Conservation (phyloP, 2,113 vertebrate genomes). For the Mormyrus lacerda region DNA sequence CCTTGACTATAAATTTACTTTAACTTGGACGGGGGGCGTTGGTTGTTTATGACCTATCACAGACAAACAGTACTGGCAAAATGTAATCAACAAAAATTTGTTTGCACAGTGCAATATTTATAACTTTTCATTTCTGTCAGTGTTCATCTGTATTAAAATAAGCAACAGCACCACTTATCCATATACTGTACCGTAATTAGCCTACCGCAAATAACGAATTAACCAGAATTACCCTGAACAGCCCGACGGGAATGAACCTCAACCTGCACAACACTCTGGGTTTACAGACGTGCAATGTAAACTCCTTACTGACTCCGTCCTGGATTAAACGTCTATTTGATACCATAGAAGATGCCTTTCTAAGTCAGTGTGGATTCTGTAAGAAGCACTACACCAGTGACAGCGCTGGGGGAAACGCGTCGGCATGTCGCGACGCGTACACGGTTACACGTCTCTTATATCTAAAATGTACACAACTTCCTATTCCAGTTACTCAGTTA, state of each 20-base stretch:
- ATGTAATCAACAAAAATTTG: not conserved
- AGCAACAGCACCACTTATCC: not conserved
- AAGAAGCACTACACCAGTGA: not conserved
- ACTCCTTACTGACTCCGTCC: not conserved
- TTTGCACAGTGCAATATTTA: not conserved
- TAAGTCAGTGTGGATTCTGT: not conserved
- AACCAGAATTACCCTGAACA: not conserved
- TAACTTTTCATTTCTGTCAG: not conserved
- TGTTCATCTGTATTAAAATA: not conserved
- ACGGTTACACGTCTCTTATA: not conserved
- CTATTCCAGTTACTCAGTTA: not conserved
- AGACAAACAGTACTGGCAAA: not conserved
- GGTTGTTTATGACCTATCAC: not conserved
- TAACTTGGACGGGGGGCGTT: not conserved
- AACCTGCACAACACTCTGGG: not conserved
- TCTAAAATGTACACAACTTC: not conserved
- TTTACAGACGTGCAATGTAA: not conserved
- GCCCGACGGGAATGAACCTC: not conserved
- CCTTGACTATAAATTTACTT: not conserved
- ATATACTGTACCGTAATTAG: not conserved
- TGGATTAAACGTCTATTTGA: not conserved
- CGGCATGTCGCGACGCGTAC: not conserved
- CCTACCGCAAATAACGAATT: not conserved
- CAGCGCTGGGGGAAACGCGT: not conserved
- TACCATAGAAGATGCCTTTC: not conserved